phyloP scores from a whole-genome alignment of 2,797 vertebrate species.

The Coendou prehensilis region DNA sequence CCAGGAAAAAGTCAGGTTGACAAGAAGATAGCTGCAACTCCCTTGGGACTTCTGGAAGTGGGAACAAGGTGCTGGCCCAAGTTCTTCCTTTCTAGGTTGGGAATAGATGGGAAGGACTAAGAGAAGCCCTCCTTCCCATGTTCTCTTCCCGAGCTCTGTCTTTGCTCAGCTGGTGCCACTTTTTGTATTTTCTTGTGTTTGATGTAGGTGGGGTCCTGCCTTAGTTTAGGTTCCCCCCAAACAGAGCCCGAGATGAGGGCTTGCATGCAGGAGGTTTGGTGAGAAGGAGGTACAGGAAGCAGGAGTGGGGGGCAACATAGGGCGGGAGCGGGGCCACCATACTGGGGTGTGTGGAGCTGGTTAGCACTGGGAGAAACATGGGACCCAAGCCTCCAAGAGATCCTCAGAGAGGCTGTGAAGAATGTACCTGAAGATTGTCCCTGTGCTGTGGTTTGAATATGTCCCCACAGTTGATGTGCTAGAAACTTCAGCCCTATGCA shows the following conservation, averaged over 20 bases:
- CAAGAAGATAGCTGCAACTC: rapidly evolving
- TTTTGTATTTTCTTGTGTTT: background rate
- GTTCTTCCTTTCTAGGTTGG: background rate
- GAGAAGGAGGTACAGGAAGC: background rate
- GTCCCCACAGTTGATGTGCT: background rate
- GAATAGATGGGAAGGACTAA: background rate
- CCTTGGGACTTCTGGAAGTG: too few species aligned
- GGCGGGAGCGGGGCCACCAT: rapidly evolving
- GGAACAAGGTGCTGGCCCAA: background rate
- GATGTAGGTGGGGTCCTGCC: background rate
- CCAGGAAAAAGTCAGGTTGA: background rate
- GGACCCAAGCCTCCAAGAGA: background rate
- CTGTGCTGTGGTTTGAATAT: too few species aligned
- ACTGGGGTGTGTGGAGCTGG: rapidly evolving
- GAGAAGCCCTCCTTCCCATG: background rate
- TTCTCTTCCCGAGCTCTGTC: rapidly evolving
- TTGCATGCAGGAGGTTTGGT: background rate
- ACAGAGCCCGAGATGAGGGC: background rate
- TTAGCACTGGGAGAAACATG: rapidly evolving
- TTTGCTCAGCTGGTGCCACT: background rate
- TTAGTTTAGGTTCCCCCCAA: background rate
- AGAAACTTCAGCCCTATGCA: too few species aligned
- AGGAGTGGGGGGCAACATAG: rapidly evolving
- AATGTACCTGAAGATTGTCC: background rate
- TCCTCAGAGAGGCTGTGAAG: background rate